phyloP scores from a whole-genome alignment of 2,113 vertebrate genomes.

The Hucho hucho region DNA sequence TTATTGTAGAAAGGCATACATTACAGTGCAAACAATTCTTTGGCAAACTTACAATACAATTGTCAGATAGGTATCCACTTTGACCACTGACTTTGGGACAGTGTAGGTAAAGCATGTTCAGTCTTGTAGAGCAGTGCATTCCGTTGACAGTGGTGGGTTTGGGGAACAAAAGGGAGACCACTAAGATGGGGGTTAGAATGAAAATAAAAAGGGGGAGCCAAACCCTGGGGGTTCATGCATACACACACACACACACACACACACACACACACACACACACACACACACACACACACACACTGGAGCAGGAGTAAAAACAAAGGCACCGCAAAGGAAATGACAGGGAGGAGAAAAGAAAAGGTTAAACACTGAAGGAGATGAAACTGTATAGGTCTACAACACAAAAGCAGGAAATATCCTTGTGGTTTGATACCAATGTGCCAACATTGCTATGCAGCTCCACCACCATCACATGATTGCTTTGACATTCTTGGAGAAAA shows the following conservation, averaged over 20 bases:
- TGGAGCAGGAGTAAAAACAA: neutral
- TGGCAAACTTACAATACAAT: slow-evolving; percentile 78
- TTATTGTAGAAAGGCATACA: slow-evolving; percentile 75
- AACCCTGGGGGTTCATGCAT: slow-evolving; percentile 18
- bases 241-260: slow-evolving; percentile 14
- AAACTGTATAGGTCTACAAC: neutral
- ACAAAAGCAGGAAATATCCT: neutral
- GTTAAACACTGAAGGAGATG: neutral
- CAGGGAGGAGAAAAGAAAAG: neutral
- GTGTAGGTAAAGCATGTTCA: slow-evolving; percentile 62
- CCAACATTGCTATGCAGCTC: slow-evolving; percentile 34
- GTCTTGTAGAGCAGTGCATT: slow-evolving; percentile 70
- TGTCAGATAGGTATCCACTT: slow-evolving; percentile 63
- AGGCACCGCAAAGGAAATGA: neutral
- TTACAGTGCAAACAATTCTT: slow-evolving; percentile 83
- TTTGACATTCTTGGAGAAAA: slow-evolving; percentile 15
- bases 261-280: slow-evolving; percentile 2
- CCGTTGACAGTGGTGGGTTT: slow-evolving; percentile 48
- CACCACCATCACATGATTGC: neutral
- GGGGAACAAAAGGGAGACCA: slow-evolving; percentile 11
- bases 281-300: slow-evolving; percentile 16
- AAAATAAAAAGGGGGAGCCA: neutral
- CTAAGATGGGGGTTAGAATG: slow-evolving; percentile 11
- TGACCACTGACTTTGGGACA: slow-evolving; percentile 54
- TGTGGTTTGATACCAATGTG: slow-evolving; percentile 32